Evolutionary conservation across 92 coral and sea anemone species (phyloP).

Genomic region (Ricordea florida): DNA sequence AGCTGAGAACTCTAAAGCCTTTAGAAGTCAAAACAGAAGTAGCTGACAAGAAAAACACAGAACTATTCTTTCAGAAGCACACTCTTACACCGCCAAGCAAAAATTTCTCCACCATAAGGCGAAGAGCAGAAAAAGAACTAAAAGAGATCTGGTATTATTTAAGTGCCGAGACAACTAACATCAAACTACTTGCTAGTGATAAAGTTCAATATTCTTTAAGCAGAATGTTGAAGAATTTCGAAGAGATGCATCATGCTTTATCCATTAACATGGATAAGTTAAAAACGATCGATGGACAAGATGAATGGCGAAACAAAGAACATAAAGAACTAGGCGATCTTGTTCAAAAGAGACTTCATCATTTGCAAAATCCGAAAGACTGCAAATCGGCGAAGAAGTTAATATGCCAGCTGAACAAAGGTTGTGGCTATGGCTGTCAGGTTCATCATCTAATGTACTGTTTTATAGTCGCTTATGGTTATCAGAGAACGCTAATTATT

Average conservation of each 20-base stretch:
- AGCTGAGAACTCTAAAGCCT: not conserved
- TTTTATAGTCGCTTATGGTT: slow-evolving; percentile 87
- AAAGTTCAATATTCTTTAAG: slow-evolving; percentile 44
- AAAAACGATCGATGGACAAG: slow-evolving; percentile 52
- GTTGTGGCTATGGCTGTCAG: slow-evolving; percentile 98
- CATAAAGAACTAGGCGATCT: slow-evolving; percentile 69
- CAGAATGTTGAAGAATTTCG: slow-evolving; percentile 65
- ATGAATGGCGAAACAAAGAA: slow-evolving; percentile 69
- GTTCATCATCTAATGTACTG: slow-evolving; percentile 91
- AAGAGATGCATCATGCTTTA: slow-evolving; percentile 78
- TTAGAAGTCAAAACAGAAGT: not conserved
- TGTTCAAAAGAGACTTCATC: slow-evolving; percentile 77
- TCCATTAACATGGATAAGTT: slow-evolving; percentile 70
- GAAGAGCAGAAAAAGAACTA: slow-evolving; percentile 81
- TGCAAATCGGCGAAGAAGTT: slow-evolving; percentile 87
- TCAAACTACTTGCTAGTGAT: slow-evolving; percentile 38
- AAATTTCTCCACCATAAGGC: slow-evolving; percentile 50
- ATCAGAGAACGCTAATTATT: slow-evolving; percentile 80
- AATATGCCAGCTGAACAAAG: slow-evolving; percentile 91
- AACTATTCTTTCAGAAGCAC: too few species aligned
- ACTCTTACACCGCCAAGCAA: slow-evolving; percentile 39
- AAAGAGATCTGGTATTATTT: slow-evolving; percentile 89
- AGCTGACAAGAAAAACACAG: too few species aligned
- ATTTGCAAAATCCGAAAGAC: slow-evolving; percentile 87
- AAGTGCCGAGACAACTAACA: slow-evolving; percentile 84